Evolutionary conservation across 2,888 invertebrate genomes (phyloP).

Genomic region (Prosopocoilus inquinatus): DNA sequence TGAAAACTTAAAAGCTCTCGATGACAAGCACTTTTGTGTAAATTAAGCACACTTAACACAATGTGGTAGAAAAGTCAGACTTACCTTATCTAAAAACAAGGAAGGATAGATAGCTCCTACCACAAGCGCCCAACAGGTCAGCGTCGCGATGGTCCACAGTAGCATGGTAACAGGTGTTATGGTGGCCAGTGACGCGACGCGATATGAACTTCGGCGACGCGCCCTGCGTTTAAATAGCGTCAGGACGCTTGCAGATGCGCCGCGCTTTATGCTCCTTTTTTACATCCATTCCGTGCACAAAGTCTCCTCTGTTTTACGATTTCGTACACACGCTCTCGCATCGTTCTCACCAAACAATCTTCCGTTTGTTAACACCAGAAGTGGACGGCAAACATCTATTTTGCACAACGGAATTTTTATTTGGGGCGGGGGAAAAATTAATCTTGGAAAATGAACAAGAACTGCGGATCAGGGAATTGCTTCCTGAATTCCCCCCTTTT

Average conservation of each 20-base stretch:
- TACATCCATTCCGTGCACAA: not conserved
- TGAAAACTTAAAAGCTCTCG: too few relatives aligned
- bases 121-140: slow-evolving; percentile 32
- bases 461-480: too few relatives aligned
- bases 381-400: too few relatives aligned
- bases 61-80: not conserved
- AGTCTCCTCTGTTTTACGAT: not conserved
- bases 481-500: too few relatives aligned
- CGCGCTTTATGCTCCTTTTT: slow-evolving; percentile 28
- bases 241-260: slow-evolving; percentile 36
- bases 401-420: too few relatives aligned
- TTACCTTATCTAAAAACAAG: slow-evolving; percentile 24
- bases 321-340: not conserved
- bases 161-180: slow-evolving; percentile 39
- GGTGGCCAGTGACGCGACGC: slow-evolving; percentile 37
- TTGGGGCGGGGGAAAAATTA: too few relatives aligned
- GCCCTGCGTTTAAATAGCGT: slow-evolving; percentile 40
- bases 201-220: slow-evolving; percentile 35
- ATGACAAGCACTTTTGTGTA: too few relatives aligned
- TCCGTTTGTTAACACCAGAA: too few relatives aligned
- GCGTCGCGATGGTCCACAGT: slow-evolving; percentile 30
- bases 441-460: too few relatives aligned
- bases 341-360: not conserved
- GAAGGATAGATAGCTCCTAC: slow-evolving; percentile 21
- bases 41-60: too few relatives aligned